Percentiles rank a stretch among this genome's conserved stretches.
Conservation (phyloP, 1,140 invertebrate genomes). For the Hylaeus volcanicus region DNA sequence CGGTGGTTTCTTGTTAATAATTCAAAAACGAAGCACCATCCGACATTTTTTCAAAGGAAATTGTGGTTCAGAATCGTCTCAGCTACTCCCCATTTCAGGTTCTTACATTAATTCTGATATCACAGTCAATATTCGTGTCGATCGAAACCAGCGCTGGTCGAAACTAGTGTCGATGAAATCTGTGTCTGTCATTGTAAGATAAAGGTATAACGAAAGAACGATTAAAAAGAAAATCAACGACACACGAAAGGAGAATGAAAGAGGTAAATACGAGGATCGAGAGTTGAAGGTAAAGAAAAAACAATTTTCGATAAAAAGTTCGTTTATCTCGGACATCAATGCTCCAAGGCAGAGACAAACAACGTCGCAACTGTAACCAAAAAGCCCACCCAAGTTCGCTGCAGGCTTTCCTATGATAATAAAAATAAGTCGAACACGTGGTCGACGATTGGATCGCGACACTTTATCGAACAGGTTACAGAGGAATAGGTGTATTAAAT, state of each 20-base stretch:
- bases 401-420: background rate
- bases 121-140: too few species aligned
- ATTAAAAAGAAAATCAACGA: too few species aligned
- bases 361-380: constrained; percentile 34
- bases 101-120: too few species aligned
- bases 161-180: too few species aligned
- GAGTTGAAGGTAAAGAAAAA: constrained; percentile 10
- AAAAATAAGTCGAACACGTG: background rate
- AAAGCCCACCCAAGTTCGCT: background rate
- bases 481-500: constrained; percentile 35
- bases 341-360: constrained; percentile 16
- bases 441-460: background rate
- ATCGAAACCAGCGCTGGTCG: too few species aligned
- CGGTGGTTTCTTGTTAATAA: too few species aligned
- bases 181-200: too few species aligned
- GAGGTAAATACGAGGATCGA: background rate
- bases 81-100: too few species aligned
- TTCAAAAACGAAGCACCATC: too few species aligned
- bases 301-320: constrained; percentile 54
- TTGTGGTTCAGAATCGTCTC: too few species aligned
- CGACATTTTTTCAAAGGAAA: too few species aligned
- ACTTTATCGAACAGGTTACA: background rate
- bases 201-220: too few species aligned
- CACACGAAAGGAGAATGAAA: background rate
- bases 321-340: constrained; percentile 57